Evolutionary conservation across 1,140 invertebrate species (phyloP), one percentile per base, ranked within the genome.

Genomic region (Panonychus citri): DNA sequence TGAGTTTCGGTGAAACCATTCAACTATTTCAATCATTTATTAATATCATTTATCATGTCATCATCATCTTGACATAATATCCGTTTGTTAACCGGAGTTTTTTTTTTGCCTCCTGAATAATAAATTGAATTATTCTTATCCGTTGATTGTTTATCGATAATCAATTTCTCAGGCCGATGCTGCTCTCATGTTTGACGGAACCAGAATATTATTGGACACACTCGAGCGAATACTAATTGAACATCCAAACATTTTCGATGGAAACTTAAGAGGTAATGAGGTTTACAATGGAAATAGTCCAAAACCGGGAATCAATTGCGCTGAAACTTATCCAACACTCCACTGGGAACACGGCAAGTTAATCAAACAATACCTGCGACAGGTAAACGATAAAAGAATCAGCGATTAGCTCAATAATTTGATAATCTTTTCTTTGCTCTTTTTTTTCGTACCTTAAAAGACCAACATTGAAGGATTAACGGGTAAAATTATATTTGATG

Each of bases 131-230:
- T 34, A 7, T 34, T 34, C 30, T 53, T 37, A 37, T 48, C 12
- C 30, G 30, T 34, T 34, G 30, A 34, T 7, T 7, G 30, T n/a
- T n/a, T n/a, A n/a, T n/a, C n/a, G n/a, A n/a, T n/a, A n/a, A n/a
- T n/a, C 12, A 12, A 34, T 34, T 34, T 5, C 30, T 34, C 34
- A 64, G 63, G 62, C 62, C 17, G 63, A 63, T 71, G 84, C 84
- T 0, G 89, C 87, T 2, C 70, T 94, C 50, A 85, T 90, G 79
- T 89, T 87, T 67, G 89, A 94, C 66, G 82, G 84, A 2, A 85
- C 90, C 1, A 81, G 83, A 65, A 82, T 93, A 0, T 74, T 91
- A 26, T 81, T 88, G 43, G 84, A 90, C 69, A 85, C 84, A n/a
- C 81, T 91, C 63, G 81, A 82, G 66, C 81, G 85, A 65, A 76